Evolutionary conservation across 2,113 vertebrate species (phyloP).

Genomic region (Actenoides lindsayi): DNA sequence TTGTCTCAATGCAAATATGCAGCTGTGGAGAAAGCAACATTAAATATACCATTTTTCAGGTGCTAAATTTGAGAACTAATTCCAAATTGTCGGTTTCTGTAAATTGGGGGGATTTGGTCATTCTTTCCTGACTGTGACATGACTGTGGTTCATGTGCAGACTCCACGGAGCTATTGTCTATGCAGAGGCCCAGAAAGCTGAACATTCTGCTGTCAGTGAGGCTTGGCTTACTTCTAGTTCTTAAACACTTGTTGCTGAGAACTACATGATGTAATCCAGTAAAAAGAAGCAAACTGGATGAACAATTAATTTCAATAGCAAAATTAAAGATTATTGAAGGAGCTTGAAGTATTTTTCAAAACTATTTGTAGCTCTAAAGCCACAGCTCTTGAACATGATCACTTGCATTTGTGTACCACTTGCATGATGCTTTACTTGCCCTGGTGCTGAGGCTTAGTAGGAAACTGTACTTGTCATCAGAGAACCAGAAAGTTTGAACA

Average conservation of each 20-base stretch:
- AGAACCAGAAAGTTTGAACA: neutral
- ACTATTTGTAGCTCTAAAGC: neutral
- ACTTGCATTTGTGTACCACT: neutral
- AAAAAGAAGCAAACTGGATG: neutral
- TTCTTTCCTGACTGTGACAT: neutral
- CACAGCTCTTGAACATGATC: neutral
- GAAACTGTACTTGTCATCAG: neutral
- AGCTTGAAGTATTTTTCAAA: neutral
- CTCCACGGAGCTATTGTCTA: neutral
- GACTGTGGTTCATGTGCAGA: neutral
- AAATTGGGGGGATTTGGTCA: neutral
- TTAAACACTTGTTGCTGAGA: neutral
- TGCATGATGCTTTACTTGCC: neutral
- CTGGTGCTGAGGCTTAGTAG: neutral
- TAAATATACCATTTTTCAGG: neutral
- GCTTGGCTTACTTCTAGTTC: neutral
- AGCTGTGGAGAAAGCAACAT: neutral
- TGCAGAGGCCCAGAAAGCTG: neutral
- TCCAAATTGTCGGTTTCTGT: neutral
- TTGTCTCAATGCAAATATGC: neutral
- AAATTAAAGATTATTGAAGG: neutral
- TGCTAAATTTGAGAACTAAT: neutral
- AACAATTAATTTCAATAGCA: neutral
- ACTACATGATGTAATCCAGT: neutral
- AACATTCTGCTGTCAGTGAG: neutral